Evolutionary conservation across 2,113 vertebrate genomes (phyloP).

Genomic region (Octodon degus): DNA sequence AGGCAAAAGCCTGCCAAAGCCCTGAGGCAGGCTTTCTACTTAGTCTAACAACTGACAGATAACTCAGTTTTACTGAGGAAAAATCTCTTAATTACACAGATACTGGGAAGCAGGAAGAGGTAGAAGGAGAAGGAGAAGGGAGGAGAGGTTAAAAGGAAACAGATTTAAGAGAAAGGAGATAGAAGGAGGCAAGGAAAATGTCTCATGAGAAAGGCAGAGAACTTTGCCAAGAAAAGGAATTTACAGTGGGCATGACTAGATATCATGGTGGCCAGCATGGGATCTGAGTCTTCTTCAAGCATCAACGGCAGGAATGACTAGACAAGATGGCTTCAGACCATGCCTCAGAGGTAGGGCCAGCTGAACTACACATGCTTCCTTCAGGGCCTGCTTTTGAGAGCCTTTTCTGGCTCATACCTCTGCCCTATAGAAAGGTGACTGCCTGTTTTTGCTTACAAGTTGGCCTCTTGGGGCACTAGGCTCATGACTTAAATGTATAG

Average conservation of each 20-base stretch:
- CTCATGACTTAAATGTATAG: neutral
- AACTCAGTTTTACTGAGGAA: neutral
- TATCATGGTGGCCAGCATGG: neutral
- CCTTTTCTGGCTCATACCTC: neutral
- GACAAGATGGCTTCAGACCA: neutral
- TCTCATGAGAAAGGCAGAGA: neutral
- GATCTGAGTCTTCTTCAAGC: neutral
- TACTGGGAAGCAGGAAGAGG: neutral
- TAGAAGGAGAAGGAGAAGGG: neutral
- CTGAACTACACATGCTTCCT: neutral
- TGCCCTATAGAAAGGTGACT: neutral
- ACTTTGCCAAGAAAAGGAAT: neutral
- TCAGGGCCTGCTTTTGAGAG: neutral
- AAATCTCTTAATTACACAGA: constrained; percentile 9
- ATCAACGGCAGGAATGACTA: neutral
- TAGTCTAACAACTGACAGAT: neutral
- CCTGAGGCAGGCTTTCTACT: neutral
- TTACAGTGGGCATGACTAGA: neutral
- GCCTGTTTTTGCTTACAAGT: neutral
- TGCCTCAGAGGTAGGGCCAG: neutral
- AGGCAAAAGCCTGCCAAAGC: neutral
- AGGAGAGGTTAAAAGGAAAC: neutral
- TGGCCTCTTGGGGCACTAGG: neutral
- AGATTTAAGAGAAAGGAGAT: neutral
- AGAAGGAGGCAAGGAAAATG: neutral